Percentiles rank a stretch among this genome's conserved stretches.
Evolutionary conservation across 1,140 invertebrate species (phyloP).

Genomic region (Neodiprion pinetum): DNA sequence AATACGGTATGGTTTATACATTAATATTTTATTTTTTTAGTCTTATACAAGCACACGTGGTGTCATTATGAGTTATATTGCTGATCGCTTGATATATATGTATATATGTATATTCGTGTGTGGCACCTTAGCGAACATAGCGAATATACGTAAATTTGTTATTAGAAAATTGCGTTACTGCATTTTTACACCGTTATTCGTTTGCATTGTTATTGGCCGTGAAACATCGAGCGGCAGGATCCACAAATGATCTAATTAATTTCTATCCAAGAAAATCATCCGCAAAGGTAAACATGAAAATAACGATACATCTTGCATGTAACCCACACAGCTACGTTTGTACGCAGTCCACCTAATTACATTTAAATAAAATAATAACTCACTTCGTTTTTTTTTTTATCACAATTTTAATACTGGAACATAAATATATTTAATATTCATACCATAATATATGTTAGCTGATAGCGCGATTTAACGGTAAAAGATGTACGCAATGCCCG

Average conservation of each 20-base stretch:
- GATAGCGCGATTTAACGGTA: too few species aligned
- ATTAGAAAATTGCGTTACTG: conserved; percentile 3
- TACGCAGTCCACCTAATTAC: too few species aligned
- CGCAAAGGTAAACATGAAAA: too few species aligned
- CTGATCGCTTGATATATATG: conserved; percentile 26
- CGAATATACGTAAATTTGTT: background rate
- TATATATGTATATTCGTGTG: background rate
- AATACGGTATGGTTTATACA: conserved; percentile 35
- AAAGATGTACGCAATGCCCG: too few species aligned
- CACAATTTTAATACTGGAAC: conserved; percentile 7
- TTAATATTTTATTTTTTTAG: conserved; percentile 50
- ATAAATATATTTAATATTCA: background rate
- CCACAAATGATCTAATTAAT: too few species aligned
- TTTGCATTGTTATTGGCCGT: background rate
- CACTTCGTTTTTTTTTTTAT: background rate
- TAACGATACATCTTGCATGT: too few species aligned
- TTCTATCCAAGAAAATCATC: too few species aligned
- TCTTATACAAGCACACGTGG: conserved; percentile 40
- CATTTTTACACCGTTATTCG: background rate
- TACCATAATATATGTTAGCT: too few species aligned
- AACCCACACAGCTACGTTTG: too few species aligned
- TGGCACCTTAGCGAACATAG: background rate
- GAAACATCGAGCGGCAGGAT: too few species aligned
- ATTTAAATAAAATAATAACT: background rate
- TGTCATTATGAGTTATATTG: conserved; percentile 35